These are phyloP conservation scores for Rhimphoctona megacephalus DNA, from an alignment of 2,888 invertebrate genomes.

Conservation along the genomic window DNA sequence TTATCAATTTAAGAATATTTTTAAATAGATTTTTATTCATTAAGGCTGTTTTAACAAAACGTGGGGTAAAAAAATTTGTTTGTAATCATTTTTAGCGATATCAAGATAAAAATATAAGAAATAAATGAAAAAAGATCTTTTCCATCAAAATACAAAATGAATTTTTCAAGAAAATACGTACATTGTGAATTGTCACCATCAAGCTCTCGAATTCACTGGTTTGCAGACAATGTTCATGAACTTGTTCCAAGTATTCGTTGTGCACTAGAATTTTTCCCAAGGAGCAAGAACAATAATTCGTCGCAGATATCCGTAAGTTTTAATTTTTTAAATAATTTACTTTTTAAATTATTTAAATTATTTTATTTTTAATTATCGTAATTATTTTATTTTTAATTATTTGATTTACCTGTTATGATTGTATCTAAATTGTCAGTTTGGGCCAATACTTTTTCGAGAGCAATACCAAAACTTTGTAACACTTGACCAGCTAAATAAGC, in stretches of 20 bases:
- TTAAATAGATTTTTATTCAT: too few relatives aligned
- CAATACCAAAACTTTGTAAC: conserved; percentile 83
- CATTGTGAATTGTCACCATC: conserved; percentile 81
- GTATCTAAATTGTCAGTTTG: conserved; percentile 80
- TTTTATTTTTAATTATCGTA: too few relatives aligned
- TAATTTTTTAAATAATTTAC: too few relatives aligned
- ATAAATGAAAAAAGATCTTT: neutral
- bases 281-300: neutral
- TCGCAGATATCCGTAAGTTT: neutral
- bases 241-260: conserved; percentile 81
- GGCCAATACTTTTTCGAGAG: conserved; percentile 78
- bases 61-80: too few relatives aligned
- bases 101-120: neutral
- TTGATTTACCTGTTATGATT: conserved; percentile 78
- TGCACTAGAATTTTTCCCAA: conserved; percentile 77
- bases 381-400: neutral
- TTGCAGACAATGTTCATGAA: conserved; percentile 82
- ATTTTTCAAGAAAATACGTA: conserved; percentile 74
- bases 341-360: too few relatives aligned
- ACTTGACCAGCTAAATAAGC: conserved; percentile 86
- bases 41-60: too few relatives aligned
- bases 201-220: conserved; percentile 80
- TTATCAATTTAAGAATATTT: too few relatives aligned
- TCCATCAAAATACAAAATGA: neutral
- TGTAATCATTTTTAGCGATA: too few relatives aligned